Conservation (phyloP, 2,113 vertebrate genomes). For the Conger conger region DNA sequence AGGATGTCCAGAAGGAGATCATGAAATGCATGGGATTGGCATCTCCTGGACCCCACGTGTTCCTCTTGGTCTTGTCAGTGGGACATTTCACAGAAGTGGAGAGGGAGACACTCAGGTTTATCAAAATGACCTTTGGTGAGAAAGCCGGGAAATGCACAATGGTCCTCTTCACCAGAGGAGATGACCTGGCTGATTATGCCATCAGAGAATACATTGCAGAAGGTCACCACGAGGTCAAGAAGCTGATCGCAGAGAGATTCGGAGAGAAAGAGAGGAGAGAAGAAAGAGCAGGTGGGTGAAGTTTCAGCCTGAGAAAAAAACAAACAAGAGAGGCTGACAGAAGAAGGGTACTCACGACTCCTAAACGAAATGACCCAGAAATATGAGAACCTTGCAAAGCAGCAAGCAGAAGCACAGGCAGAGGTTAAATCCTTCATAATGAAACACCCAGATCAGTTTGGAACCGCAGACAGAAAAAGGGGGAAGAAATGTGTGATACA, state of each 20-base stretch:
- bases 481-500: no score
- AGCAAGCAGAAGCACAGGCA: conserved; percentile 42
- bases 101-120: conserved; percentile 24
- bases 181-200: conserved; percentile 23
- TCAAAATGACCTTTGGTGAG: conserved; percentile 29
- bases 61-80: conserved; percentile 30
- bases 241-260: conserved; percentile 8
- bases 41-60: conserved; percentile 35
- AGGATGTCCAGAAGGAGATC: conserved; percentile 17
- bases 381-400: conserved; percentile 29
- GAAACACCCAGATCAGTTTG: no score
- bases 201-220: conserved; percentile 3
- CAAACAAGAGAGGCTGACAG: background rate
- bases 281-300: no score
- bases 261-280: conserved; percentile 7
- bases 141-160: conserved; percentile 27
- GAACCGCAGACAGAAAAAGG: no score
- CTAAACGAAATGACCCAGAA: background rate
- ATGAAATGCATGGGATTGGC: conserved; percentile 2
- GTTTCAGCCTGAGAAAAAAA: background rate
- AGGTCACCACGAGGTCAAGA: background rate
- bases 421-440: conserved; percentile 41
- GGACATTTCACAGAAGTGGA: conserved; percentile 33
- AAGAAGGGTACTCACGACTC: conserved; percentile 26
- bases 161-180: conserved; percentile 36